Conservation (phyloP, 1,140 invertebrate genomes). For the Agraylea sexmaculata region DNA sequence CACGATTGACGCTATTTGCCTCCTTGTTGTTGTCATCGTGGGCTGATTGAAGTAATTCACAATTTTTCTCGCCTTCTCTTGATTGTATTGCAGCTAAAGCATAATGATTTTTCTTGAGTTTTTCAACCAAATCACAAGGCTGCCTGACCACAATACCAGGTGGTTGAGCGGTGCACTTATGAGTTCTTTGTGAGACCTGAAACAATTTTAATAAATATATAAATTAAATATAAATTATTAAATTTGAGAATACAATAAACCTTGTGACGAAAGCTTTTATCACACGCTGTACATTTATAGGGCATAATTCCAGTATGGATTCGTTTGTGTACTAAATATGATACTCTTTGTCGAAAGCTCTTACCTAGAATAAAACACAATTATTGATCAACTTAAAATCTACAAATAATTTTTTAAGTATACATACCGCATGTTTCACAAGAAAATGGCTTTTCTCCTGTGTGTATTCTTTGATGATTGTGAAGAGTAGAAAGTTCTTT, state of each 20-base stretch:
- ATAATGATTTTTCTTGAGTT: conserved; percentile 26
- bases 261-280: conserved; percentile 76
- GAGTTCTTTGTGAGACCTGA: conserved; percentile 65
- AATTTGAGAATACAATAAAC: conserved; percentile 29
- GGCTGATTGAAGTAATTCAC: conserved; percentile 17
- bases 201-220: conserved; percentile 18
- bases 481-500: conserved; percentile 82
- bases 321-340: conserved; percentile 70
- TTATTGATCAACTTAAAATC: conserved; percentile 1
- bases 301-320: conserved; percentile 77
- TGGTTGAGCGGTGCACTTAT: conserved; percentile 56
- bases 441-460: conserved; percentile 82
- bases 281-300: conserved; percentile 68
- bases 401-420: conserved; percentile 4
- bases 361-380: conserved; percentile 50
- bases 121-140: conserved; percentile 38
- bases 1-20: background rate
- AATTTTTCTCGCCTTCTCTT: conserved; percentile 9
- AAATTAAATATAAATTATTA: conserved; percentile 5
- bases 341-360: conserved; percentile 74
- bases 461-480: conserved; percentile 78
- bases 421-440: conserved; percentile 78
- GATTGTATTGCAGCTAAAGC: background rate
- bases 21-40: conserved; percentile 1
- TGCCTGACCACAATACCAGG: conserved; percentile 41